Evolutionary conservation across 2,888 invertebrate genomes (phyloP).

Genomic region (Drosophila mulleri): DNA sequence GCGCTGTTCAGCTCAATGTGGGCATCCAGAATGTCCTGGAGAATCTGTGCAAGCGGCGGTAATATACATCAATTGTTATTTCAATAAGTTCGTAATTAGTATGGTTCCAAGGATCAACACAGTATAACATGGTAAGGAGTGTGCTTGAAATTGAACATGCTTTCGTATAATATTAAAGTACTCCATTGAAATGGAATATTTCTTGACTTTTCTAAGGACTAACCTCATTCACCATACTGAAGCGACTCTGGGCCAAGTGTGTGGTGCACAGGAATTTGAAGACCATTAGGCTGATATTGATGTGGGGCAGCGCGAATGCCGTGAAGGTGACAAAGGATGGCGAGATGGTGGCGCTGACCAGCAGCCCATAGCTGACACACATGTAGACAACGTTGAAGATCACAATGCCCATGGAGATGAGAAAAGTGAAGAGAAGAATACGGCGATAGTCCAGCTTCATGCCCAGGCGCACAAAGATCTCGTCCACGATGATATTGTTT

Average conservation of each 20-base stretch:
- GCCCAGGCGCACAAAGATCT: conserved; percentile 81
- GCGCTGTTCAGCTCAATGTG: conserved; percentile 75
- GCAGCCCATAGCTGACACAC: conserved; percentile 80
- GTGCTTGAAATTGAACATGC: too few species aligned
- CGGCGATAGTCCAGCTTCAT: conserved; percentile 80
- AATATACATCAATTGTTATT: too few species aligned
- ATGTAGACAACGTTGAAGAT: conserved; percentile 81
- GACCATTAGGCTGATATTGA: conserved; percentile 83
- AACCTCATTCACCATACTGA: conserved; percentile 82
- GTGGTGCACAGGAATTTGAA: conserved; percentile 82
- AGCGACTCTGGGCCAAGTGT: conserved; percentile 79
- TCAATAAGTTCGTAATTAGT: too few species aligned
- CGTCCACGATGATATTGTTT: conserved; percentile 78
- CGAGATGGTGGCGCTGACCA: conserved; percentile 77
- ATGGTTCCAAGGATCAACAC: too few species aligned
- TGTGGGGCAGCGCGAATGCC: conserved; percentile 82
- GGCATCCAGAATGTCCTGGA: conserved; percentile 80
- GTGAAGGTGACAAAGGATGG: conserved; percentile 83
- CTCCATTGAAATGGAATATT: too few species aligned
- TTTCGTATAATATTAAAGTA: too few species aligned
- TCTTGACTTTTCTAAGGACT: background rate
- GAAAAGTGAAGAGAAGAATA: conserved; percentile 76
- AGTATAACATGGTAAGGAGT: too few species aligned
- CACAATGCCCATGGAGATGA: conserved; percentile 79
- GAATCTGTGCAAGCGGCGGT: conserved; percentile 62